Conservation (phyloP, 2,888 invertebrate genomes). For the Lobophora halterata region DNA sequence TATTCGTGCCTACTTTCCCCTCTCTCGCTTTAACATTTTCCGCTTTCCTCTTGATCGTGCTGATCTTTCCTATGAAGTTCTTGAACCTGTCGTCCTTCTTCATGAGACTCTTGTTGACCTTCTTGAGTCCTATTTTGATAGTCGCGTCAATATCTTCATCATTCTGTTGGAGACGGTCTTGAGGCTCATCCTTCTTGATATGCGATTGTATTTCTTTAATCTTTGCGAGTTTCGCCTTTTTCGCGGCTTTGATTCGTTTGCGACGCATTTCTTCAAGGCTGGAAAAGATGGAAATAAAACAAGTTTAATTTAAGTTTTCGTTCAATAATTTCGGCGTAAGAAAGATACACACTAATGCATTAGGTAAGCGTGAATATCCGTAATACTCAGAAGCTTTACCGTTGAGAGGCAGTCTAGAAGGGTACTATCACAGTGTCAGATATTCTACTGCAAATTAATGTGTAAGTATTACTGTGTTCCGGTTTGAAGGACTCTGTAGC, state of each 20-base stretch:
- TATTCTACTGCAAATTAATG: no score
- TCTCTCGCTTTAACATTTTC: slow-evolving; percentile 45
- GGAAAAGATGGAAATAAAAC: slow-evolving; percentile 20
- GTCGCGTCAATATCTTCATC: slow-evolving; percentile 55
- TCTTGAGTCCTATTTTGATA: slow-evolving; percentile 61
- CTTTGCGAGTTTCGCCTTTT: slow-evolving; percentile 65
- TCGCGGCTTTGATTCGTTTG: slow-evolving; percentile 66
- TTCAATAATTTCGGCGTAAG: no score
- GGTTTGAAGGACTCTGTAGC: no score
- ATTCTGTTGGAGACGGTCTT: slow-evolving; percentile 39
- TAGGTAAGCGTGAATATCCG: no score
- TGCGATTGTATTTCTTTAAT: slow-evolving; percentile 60
- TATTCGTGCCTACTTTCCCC: slow-evolving; percentile 39
- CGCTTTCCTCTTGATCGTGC: slow-evolving; percentile 68
- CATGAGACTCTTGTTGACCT: slow-evolving; percentile 68
- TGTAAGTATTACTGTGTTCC: no score
- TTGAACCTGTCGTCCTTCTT: slow-evolving; percentile 73
- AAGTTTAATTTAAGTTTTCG: not conserved
- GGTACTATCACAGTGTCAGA: no score
- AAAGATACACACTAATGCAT: no score
- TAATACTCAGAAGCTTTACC: no score
- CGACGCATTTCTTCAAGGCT: slow-evolving; percentile 72
- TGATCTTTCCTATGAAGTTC: slow-evolving; percentile 69
- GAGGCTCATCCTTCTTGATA: slow-evolving; percentile 42
- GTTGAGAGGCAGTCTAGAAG: no score